phyloP scores from a whole-genome alignment of 53 echinoderm and acorn worm species.

The Hippasteria phrygiana region DNA sequence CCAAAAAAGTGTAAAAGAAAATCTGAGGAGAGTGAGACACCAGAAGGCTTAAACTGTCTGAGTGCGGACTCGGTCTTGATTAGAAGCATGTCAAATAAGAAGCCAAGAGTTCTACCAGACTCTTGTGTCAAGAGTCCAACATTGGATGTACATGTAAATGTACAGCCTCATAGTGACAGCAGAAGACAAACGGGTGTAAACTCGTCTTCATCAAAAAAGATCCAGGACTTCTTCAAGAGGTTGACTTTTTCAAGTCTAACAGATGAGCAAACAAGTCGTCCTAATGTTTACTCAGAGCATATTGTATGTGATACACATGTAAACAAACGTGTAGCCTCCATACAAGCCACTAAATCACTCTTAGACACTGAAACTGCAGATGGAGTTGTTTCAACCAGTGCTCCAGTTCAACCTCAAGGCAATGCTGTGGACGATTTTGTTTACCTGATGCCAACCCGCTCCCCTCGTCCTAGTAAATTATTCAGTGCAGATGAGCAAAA shows the following conservation, averaged over 20 bases:
- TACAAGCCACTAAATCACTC: neutral
- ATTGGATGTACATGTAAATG: neutral
- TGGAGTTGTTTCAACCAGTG: neutral
- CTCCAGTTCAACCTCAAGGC: neutral
- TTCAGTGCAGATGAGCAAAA: neutral
- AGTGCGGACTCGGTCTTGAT: neutral
- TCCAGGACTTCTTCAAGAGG: slow-evolving; percentile 24
- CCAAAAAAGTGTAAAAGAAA: neutral
- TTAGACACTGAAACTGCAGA: neutral
- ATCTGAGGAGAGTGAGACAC: neutral
- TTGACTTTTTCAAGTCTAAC: neutral
- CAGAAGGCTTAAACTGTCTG: neutral
- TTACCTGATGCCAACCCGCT: neutral
- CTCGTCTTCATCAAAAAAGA: neutral
- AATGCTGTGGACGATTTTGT: neutral
- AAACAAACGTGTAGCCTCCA: neutral
- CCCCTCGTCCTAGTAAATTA: neutral
- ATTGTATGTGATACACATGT: neutral
- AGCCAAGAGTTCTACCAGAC: slow-evolving; percentile 8
- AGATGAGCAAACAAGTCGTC: neutral
- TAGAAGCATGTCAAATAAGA: slow-evolving; percentile 29
- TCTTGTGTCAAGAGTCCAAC: slow-evolving; percentile 2
- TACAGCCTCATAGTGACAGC: neutral
- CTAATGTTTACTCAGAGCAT: neutral
- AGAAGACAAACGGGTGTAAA: neutral